phyloP scores from a whole-genome alignment of 2,888 invertebrate genomes.

The Malachius bipustulatus region DNA sequence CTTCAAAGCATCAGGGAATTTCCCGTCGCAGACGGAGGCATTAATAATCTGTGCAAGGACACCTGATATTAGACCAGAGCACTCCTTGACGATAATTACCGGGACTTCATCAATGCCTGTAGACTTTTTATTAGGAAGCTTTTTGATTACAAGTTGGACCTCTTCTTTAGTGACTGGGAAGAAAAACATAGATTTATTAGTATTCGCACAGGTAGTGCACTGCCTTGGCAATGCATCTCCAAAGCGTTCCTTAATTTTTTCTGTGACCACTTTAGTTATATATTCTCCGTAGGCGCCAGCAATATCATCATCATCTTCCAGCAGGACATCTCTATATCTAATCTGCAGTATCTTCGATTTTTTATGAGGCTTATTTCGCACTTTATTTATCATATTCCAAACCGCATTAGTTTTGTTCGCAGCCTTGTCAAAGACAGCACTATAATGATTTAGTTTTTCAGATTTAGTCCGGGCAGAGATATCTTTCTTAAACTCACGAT shows the following conservation, averaged over 20 bases:
- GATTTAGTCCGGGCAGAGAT: no score
- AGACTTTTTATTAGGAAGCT: conserved; percentile 1
- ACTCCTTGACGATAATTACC: neutral
- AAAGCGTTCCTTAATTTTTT: neutral
- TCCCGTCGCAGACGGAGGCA: neutral
- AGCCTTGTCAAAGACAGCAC: no score
- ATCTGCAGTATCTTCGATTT: no score
- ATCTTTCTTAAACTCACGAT: no score
- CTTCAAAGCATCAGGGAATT: neutral
- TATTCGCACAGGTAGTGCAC: neutral
- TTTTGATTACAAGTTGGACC: neutral
- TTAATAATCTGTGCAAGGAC: neutral
- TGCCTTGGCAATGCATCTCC: neutral
- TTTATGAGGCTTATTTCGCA: no score
- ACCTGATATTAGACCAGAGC: neutral
- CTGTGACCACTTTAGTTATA: no score
- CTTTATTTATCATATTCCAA: no score
- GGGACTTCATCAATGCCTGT: neutral
- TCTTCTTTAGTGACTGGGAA: neutral
- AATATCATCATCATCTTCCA: no score
- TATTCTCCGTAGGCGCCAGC: no score
- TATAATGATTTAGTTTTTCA: no score
- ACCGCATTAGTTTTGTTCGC: no score
- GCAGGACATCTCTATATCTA: no score
- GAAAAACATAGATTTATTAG: neutral